Base-by-base conservation (phyloP, 2,888 invertebrate genomes). In the Hirtodrosophila confusa region DNA sequence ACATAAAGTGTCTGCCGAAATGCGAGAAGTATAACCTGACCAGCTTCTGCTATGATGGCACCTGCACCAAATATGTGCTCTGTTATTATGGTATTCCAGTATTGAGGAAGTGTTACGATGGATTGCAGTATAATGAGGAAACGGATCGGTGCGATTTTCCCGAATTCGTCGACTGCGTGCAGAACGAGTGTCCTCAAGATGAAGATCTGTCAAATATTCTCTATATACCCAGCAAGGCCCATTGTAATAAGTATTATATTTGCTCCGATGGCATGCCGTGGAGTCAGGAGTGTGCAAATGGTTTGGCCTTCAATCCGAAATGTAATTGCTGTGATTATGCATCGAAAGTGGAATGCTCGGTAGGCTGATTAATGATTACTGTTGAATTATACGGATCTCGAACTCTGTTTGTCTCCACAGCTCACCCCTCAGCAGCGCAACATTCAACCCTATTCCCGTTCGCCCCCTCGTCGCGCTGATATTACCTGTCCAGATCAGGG, bases 101-200 rank as follows among this genome's bases (percentile, higher is more conserved):
- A 0, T 7, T 90, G 3, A 76, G 86, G 23, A 54, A 87, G 31
- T 91, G 90, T 44, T 27, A 67, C 3, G 91, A 91, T 50, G 80
- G 86, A 1, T 61, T 90, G n/a, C 91, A 90, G 41, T 90, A 88
- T 45, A 91, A 90, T 67, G 48, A 69, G 4, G 65, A 55, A 0
- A 90, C 91, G 10, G 87, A 88, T 78, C 90, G 90, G 35, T 90
- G 90, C 36, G 91, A 90, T 77, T 89, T 79, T 35, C 74, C 90
- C 0, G 53, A 87, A 50, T 86, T 74, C 63, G 91, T 91, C 4
- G 90, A 91, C 61, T 90, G 90, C 63, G 84, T 87, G 27, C 79
- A 86, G 12, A 87, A 90, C 65, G 44, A 88, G 45, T 90, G 90
- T 39, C 79, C 80, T 3, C 64, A 72, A n/a, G 62, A 64, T 3